A percentile compares a stretch with the other conserved stretches of the same genome.
These are phyloP conservation scores for Stictocephala bisonia DNA, from an alignment of 2,888 invertebrate genomes.

Conservation along the genomic window DNA sequence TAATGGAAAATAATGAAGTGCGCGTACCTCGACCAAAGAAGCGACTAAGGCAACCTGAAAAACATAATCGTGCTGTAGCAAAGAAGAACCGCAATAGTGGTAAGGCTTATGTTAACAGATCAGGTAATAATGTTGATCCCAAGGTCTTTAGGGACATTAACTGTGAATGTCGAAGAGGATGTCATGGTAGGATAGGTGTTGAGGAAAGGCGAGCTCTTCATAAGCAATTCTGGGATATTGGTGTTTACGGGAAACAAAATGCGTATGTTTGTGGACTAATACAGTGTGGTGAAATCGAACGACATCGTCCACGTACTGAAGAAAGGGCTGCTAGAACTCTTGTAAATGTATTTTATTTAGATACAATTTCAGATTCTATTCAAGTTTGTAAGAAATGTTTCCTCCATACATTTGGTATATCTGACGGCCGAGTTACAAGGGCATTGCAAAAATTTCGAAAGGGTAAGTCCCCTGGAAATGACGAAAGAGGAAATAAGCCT, in stretches of 20 bases:
- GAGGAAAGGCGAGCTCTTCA: slow-evolving; percentile 5
- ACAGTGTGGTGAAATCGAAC: neutral
- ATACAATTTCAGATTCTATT: neutral
- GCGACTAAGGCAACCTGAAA: too few relatives aligned
- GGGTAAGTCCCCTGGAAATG: slow-evolving; percentile 34
- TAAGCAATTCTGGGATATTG: too few relatives aligned
- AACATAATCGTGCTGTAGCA: slow-evolving; percentile 18
- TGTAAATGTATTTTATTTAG: neutral
- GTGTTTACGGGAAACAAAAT: slow-evolving; percentile 10
- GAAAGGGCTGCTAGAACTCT: neutral
- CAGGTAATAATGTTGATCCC: neutral
- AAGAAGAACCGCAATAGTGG: slow-evolving; percentile 9
- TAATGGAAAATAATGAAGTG: too few relatives aligned
- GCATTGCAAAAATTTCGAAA: slow-evolving; percentile 19
- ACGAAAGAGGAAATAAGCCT: slow-evolving; percentile 24
- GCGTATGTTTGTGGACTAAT: neutral
- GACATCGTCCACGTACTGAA: slow-evolving; percentile 1
- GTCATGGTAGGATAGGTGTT: slow-evolving; percentile 11
- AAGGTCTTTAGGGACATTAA: slow-evolving; percentile 9
- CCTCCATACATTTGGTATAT: neutral
- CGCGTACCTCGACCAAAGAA: slow-evolving; percentile 7
- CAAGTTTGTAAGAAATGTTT: neutral
- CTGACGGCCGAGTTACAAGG: slow-evolving; percentile 17
- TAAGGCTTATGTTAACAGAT: slow-evolving; percentile 2
- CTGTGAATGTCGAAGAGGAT: slow-evolving; percentile 1